Base-by-base conservation (phyloP, 2,888 invertebrate species). In the Venusia cambrica region DNA sequence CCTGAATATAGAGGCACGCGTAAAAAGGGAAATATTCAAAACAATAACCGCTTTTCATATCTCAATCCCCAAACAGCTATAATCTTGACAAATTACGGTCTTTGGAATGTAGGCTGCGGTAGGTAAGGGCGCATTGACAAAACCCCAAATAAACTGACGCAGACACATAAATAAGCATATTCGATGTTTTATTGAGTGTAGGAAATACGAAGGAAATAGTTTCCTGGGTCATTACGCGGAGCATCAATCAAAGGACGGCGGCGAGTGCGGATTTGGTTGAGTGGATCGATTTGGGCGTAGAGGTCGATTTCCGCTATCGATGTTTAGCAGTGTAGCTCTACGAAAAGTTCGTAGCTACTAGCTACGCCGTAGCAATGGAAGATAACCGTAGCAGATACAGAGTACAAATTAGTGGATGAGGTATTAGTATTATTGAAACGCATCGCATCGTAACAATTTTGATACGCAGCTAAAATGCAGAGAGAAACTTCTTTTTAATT, bases 61-160 rank as follows among this genome's bases (percentile, higher is more conserved):
- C 78, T 78, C 75, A 73, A 81, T 81, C 72, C 76, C 72, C 72
- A 63, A 74, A 75, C 73, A 73, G 72, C 70, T 64, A 76, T 84
- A 85, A 83, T 84, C 84, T 76, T 85, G 85, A 84, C 80, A 85
- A 85, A 84, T 83, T 74, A 79, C 74, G 78, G 84, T 84, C 75
- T 74, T 74, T 73, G 63, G 65, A 75, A 75, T 73, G 69, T 75
- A 74, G 73, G 73, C 74, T 70, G 71, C 72, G 74, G 73, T 71
- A 72, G 67, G 71, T 41, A 32, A 38, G 69, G 64, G 66, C 68
- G 65, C 73, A 79, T 73, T 76, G 80, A 84, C 84, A 81, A 78
- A 76, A 73, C 73, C 74, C 73, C 74, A 69, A 81, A 81, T 83
- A 84, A 81, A 83, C 68, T 72, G 78, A 73, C 71, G 69, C 70